Base-by-base conservation (phyloP, 1,140 invertebrate species). In the Sminthurinus signatus region DNA sequence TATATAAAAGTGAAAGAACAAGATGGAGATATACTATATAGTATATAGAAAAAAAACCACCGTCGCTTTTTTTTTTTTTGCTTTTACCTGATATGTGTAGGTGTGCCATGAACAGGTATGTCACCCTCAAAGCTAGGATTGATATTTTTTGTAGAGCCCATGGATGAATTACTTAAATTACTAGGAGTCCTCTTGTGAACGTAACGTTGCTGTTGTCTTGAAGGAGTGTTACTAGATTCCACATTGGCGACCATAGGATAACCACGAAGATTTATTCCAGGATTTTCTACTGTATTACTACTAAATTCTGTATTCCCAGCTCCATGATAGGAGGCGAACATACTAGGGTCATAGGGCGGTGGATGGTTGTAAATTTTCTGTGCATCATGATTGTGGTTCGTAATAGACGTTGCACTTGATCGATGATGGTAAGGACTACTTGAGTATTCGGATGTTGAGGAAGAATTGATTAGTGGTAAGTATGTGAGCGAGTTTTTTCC, bases 131-230 rank as follows among this genome's bases (percentile, higher is more conserved):
- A 86, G 17, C 79, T 83, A 10, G 83, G 83, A 76, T 82, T 84
- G 5, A 83, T 74, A 17, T 57, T n/a, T n/a, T n/a, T 48, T 1
- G 52, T 31, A 21, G 63, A 65, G 17, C 63, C 48, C 14, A 36
- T 32, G 62, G 77, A 78, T 23, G 82, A 80, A 70, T 82, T 85
- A n/a, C 85, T 87, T 12, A 86, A 82, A 74, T 87, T 87, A 3
- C 86, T 87, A 2, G 85, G 82, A 2, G 86, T 88, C 59, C 85
- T 78, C 62, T 82, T 79, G 74, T 87, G 86, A 56, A 74, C 72
- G 54, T 73, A 73, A n/a, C n/a, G n/a, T n/a, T n/a, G n/a, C n/a
- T n/a, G n/a, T 14, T 59, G 70, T 67, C 72, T 63, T 50, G 72
- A 72, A 48, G 73, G 74, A 60, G 69, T 75, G 58, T 64, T 1